Base-by-base conservation (phyloP, 2,888 invertebrate genomes). In the Limenitis camilla region DNA sequence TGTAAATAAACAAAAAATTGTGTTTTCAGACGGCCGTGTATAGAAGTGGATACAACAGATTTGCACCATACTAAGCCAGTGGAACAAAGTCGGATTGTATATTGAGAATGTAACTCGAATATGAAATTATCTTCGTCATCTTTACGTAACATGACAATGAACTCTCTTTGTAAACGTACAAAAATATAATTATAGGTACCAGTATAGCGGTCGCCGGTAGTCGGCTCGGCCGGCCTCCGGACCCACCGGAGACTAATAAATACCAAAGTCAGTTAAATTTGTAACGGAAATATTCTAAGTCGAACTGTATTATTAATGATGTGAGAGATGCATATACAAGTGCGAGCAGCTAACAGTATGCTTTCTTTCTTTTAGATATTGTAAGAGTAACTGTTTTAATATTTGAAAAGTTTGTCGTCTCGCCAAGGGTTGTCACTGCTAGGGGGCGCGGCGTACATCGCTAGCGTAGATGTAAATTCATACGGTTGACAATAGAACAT, bases 1-100 rank as follows among this genome's bases (percentile, higher is more conserved):
- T 36, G 10, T 36, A 8, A 36, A 38, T 36, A 45, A 45, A 35
- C 5, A 31, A 8, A 27, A 6, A 29, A 30, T 45, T 45, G 5
- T 11, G 1, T 11, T 60, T 89, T 38, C 89, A 96, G 96, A 94
- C 96, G 76, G 95, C 96, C 65, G 94, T 96, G 71, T 96, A 96
- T 88, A 92, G 96, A 88, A 94, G 96, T 85, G 94, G 96, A 69
- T 96, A 96, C 92, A 96, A 96, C 90, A 92, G 96, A 88, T 97
- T 96, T 88, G 92, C 96, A 85, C 96, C 96, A 74, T 97, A 97
- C 88, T 97, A 85, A 82, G 76, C 78, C 79, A 81, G 77, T 80
- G 81, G 78, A 82, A 74, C 76, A 74, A 74, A 67, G 62, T 65
- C 74, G 72, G 67, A 76, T 72, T 70, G 29, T 45, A 45, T 71